These are phyloP conservation scores for Spodoptera littoralis DNA, from an alignment of 2,888 invertebrate genomes.

Conservation along the genomic window DNA sequence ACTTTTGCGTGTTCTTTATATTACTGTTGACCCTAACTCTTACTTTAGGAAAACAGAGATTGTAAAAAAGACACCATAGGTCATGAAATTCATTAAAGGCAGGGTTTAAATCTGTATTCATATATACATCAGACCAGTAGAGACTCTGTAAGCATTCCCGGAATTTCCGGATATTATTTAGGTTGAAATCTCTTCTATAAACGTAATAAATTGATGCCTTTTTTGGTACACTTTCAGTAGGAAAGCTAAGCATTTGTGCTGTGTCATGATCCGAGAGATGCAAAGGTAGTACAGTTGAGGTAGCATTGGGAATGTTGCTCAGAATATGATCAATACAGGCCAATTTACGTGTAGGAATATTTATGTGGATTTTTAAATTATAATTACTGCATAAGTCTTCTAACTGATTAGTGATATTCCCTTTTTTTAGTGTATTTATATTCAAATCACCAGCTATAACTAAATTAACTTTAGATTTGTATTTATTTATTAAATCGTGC, in stretches of 20 bases:
- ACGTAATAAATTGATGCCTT: background rate
- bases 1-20: background rate
- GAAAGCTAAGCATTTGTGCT: slow-evolving; percentile 6
- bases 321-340: slow-evolving; percentile 9
- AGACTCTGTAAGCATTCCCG: background rate
- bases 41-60: background rate
- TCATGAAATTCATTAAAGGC: slow-evolving; percentile 1
- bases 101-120: background rate
- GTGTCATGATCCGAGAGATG: slow-evolving; percentile 7
- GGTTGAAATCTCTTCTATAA: background rate
- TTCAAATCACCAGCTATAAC: slow-evolving; percentile 1
- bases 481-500: background rate
- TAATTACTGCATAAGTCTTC: slow-evolving; percentile 1
- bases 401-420: slow-evolving; percentile 3
- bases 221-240: background rate
- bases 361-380: slow-evolving; percentile 5
- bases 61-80: background rate
- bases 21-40: background rate
- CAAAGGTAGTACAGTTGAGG: background rate
- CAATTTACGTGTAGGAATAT: slow-evolving; percentile 4
- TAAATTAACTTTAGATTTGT: background rate
- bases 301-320: slow-evolving; percentile 5
- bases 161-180: background rate
- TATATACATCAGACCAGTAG: background rate
- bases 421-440: slow-evolving; percentile 7